Base-by-base conservation (phyloP, 2,113 vertebrate genomes). In the Prochilodus magdalenae region DNA sequence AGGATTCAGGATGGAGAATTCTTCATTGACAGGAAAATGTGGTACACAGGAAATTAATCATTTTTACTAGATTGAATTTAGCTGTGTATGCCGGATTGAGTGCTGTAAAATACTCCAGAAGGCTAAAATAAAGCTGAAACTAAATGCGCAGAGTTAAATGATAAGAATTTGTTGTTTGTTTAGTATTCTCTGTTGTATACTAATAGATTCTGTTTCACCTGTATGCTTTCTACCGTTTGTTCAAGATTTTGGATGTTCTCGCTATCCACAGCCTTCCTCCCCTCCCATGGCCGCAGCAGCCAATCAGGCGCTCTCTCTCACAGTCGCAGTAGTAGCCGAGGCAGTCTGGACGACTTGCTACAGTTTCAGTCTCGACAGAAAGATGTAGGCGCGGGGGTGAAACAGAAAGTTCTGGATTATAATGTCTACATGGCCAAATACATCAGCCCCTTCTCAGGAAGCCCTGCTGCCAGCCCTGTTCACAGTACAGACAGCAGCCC, bases 361-460 rank as follows among this genome's bases (percentile, higher is more conserved):
- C 95, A 93, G 77, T 89, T 93, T 0, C 96, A 95, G 89, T 87
- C 91, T 0, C 95, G 96, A 86, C 95, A 93, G 89, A 97, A 93
- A 87, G 97, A 98, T 36, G 84, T 94, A 71, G 53, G 91, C 40
- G 91, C 90, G 75, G 91, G 89, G 0, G n/a, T 93, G 59, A 93
- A 93, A 80, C 97, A 96, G 87, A 99, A 97, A 86, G 93, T 96
- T 92, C 89, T 99, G 89, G 97, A 98, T 89, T 99, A 99, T 86
- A 95, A 75, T 0, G 85, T 98, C 86, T 99, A 98, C 84, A 99
- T 99, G 97, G 96, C 97, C 49, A 96, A 96, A 81, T 99, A 96
- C 78, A 84, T 98, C 88, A 96, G 95, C 53, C 93, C 90, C 0
- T 94, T 93, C 36, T 81, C 66, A 22, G 91, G 87, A 69, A 97